These are phyloP conservation scores for Lycopodina hypogea DNA, from an alignment of 37 sponge, comb jelly and placozoan genomes.

Conservation along the genomic window DNA sequence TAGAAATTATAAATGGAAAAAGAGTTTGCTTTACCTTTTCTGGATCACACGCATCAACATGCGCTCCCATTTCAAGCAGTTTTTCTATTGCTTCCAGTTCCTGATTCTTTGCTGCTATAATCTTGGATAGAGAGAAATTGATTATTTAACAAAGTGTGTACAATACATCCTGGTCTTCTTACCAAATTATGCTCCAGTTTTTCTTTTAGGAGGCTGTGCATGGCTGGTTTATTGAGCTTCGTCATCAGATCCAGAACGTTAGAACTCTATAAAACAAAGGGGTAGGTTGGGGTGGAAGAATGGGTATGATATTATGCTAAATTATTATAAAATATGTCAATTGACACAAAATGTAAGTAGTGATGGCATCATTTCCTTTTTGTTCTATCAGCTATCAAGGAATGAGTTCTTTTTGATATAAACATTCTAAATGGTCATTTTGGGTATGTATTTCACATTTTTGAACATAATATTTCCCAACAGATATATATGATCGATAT, in stretches of 20 bases:
- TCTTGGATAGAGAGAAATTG: neutral
- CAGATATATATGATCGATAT: too few species aligned
- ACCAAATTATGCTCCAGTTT: constrained; percentile 6
- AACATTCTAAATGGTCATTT: too few species aligned
- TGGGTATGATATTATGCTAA: too few species aligned
- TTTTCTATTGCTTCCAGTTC: neutral
- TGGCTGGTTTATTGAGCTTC: neutral
- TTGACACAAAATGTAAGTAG: neutral
- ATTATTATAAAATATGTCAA: neutral
- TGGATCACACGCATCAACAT: constrained; percentile 9
- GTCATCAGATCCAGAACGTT: neutral
- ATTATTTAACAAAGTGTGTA: neutral
- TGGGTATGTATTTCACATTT: too few species aligned
- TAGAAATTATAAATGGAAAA: too few species aligned
- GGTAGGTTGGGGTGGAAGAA: neutral
- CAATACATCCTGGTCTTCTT: neutral
- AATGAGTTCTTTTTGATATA: too few species aligned
- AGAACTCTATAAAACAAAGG: neutral
- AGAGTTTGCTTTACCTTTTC: neutral
- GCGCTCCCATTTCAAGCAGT: neutral
- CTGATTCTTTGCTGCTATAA: neutral
- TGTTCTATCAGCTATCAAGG: too few species aligned
- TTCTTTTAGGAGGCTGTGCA: neutral
- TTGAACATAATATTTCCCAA: too few species aligned
- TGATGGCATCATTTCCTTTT: too few species aligned